Evolutionary conservation across 2,113 vertebrate species (phyloP).

Genomic region (Spilogale gracilis): DNA sequence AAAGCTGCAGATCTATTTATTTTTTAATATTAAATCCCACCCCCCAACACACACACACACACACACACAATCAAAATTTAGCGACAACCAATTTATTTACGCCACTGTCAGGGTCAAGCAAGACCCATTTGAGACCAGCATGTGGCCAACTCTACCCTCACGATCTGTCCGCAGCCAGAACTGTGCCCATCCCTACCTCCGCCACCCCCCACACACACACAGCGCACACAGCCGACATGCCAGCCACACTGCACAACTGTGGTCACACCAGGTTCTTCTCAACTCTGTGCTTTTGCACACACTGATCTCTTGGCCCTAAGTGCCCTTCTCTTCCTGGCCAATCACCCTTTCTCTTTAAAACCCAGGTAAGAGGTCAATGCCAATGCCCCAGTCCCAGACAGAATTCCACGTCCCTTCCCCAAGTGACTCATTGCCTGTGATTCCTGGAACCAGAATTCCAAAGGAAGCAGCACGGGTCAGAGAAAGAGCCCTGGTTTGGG

Average conservation of each 20-base stretch:
- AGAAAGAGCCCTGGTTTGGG: background rate
- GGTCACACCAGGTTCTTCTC: background rate
- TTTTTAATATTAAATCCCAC: background rate
- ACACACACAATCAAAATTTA: background rate
- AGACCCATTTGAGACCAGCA: background rate
- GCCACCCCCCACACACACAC: accelerated
- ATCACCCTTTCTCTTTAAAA: background rate
- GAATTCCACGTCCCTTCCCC: background rate
- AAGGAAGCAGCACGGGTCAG: background rate
- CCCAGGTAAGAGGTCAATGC: background rate
- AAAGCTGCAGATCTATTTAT: background rate
- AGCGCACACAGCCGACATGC: background rate
- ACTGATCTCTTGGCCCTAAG: background rate
- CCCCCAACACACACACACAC: background rate
- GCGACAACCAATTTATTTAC: background rate
- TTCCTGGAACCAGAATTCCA: background rate
- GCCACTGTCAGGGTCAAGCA: background rate
- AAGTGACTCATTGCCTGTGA: background rate
- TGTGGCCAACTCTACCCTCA: background rate
- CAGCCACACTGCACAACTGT: background rate
- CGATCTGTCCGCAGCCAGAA: background rate
- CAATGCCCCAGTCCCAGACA: background rate
- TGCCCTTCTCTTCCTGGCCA: background rate
- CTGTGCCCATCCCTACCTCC: accelerated
- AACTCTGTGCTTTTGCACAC: background rate